Conservation (phyloP, 2,797 vertebrate genomes). For the Squalus acanthias region DNA sequence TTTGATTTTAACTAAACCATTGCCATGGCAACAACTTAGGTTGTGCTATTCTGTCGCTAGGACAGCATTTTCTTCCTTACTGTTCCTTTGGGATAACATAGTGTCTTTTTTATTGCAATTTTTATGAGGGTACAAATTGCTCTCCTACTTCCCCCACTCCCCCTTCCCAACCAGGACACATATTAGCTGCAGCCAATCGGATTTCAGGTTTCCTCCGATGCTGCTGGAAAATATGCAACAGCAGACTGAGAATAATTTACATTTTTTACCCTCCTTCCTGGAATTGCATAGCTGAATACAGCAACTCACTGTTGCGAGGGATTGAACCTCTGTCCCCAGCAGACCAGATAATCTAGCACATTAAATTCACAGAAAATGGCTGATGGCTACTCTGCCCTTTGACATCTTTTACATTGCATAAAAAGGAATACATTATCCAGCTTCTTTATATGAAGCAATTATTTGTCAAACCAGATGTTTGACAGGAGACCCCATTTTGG, state of each 20-base stretch:
- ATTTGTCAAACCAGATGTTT: neutral
- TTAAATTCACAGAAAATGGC: neutral
- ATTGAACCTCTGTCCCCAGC: neutral
- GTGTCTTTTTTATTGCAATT: neutral
- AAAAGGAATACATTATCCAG: neutral
- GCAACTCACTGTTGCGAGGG: neutral
- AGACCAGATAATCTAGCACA: neutral
- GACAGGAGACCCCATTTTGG: neutral
- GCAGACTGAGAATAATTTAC: neutral
- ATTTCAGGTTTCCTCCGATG: neutral
- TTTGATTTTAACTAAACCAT: conserved; percentile 21
- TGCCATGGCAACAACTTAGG: conserved; percentile 11
- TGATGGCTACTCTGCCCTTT: neutral
- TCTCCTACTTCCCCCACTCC: neutral
- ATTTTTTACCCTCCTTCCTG: neutral
- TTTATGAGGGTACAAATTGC: neutral
- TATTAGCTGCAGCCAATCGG: neutral
- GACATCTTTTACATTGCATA: neutral
- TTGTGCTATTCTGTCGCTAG: too few relatives aligned
- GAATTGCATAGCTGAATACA: neutral
- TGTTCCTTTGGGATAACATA: neutral
- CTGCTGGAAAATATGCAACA: neutral
- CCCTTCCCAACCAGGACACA: neutral
- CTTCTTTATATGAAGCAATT: neutral
- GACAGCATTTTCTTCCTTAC: neutral